Evolutionary conservation across 1,140 invertebrate genomes (phyloP).

Genomic region (Saxidomus purpurata): DNA sequence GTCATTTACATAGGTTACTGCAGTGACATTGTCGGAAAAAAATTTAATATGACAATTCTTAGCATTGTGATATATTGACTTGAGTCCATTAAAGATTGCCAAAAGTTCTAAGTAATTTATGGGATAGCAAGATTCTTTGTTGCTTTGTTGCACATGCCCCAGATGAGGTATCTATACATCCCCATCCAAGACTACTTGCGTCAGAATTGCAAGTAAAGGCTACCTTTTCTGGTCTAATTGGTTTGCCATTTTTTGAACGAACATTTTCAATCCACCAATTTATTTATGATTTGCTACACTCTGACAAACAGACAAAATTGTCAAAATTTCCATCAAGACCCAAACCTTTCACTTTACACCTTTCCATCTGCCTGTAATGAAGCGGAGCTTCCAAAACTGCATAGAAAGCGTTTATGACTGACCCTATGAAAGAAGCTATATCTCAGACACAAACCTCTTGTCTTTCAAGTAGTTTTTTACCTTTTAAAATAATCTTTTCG

Average conservation of each 20-base stretch:
- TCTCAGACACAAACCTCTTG: background rate
- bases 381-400: slow-evolving; percentile 40
- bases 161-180: background rate
- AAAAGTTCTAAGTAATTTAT: slow-evolving; percentile 61
- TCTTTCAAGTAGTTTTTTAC: background rate
- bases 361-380: background rate
- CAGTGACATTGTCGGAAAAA: slow-evolving; percentile 54
- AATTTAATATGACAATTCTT: slow-evolving; percentile 34
- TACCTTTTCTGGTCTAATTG: background rate
- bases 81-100: slow-evolving; percentile 50
- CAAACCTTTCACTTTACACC: slow-evolving; percentile 20
- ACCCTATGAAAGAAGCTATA: slow-evolving; percentile 47
- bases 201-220: background rate
- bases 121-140: background rate
- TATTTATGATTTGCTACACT: background rate
- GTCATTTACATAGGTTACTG: slow-evolving; percentile 64
- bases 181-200: background rate
- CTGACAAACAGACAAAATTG: background rate
- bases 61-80: background rate
- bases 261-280: slow-evolving; percentile 1
- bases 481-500: slow-evolving; percentile 27
- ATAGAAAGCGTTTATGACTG: slow-evolving; percentile 32
- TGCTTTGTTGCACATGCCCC: background rate
- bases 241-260: background rate
- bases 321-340: background rate